Percentiles rank a stretch among this genome's conserved stretches.
Conservation (phyloP, 2,113 vertebrate species). For the Engraulis encrasicolus region DNA sequence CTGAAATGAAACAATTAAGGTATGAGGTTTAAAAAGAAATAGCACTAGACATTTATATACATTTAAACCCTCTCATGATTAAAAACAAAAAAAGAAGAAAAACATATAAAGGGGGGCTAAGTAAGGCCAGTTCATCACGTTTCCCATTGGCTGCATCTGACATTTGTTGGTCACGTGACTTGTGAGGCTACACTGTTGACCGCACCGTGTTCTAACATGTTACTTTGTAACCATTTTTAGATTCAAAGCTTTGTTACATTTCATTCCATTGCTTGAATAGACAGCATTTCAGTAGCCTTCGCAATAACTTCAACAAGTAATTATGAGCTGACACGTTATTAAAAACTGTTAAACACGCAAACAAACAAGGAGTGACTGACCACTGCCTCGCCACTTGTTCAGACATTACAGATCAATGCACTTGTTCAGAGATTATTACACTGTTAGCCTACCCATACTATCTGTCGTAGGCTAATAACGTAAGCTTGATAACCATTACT, state of each 20-base stretch:
- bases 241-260: background rate
- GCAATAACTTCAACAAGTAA: background rate
- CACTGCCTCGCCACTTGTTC: no score
- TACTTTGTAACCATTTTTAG: background rate
- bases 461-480: background rate
- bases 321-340: background rate
- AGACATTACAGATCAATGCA: background rate
- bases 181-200: background rate
- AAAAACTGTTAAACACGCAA: background rate
- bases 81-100: no score
- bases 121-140: background rate
- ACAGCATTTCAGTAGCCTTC: background rate
- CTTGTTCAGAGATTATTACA: background rate
- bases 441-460: background rate
- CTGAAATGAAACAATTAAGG: background rate
- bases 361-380: no score
- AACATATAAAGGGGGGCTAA: no score
- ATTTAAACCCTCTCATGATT: no score
- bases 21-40: background rate
- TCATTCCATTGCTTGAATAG: background rate
- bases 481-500: background rate
- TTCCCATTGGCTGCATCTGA: background rate
- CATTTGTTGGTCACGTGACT: slow-evolving; percentile 1
- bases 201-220: background rate
- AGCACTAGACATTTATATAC: no score